Percentiles rank a stretch among this genome's conserved stretches.
Evolutionary conservation across 53 echinoderm and acorn worm species (phyloP).

Genomic region (Echinarachnius parma): DNA sequence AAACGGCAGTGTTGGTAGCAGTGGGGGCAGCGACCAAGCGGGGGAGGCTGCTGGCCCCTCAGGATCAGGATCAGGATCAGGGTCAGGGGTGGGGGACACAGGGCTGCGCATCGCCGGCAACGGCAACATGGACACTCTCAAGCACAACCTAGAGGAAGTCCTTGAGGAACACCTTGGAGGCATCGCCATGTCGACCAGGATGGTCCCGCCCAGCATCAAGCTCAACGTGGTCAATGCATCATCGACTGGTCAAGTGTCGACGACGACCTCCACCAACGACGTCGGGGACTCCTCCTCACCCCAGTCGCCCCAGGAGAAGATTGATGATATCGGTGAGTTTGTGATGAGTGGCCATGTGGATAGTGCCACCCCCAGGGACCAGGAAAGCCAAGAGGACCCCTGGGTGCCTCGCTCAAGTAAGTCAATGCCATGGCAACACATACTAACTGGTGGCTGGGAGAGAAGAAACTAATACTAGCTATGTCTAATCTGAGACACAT

Average conservation of each 20-base stretch:
- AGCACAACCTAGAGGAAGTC: constrained; percentile 85
- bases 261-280: not conserved
- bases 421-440: not conserved
- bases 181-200: constrained; percentile 61
- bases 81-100: constrained; percentile 45
- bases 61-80: constrained; percentile 17
- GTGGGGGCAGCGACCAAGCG: not conserved
- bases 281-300: constrained; percentile 10
- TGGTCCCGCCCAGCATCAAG: constrained; percentile 81
- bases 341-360: constrained; percentile 73
- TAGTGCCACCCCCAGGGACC: constrained; percentile 44
- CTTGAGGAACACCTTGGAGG: constrained; percentile 68
- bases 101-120: constrained; percentile 95
- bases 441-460: no score
- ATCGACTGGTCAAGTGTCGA: not conserved
- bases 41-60: not conserved
- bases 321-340: constrained; percentile 63
- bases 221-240: constrained; percentile 66
- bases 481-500: no score
- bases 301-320: constrained; percentile 35
- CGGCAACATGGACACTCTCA: constrained; percentile 96
- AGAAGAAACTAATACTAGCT: no score
- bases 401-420: constrained; percentile 69
- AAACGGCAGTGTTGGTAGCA: constrained; percentile 1
- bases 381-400: constrained; percentile 53